Conservation (phyloP, 2,888 invertebrate species). For the Spilosoma lubricipeda region DNA sequence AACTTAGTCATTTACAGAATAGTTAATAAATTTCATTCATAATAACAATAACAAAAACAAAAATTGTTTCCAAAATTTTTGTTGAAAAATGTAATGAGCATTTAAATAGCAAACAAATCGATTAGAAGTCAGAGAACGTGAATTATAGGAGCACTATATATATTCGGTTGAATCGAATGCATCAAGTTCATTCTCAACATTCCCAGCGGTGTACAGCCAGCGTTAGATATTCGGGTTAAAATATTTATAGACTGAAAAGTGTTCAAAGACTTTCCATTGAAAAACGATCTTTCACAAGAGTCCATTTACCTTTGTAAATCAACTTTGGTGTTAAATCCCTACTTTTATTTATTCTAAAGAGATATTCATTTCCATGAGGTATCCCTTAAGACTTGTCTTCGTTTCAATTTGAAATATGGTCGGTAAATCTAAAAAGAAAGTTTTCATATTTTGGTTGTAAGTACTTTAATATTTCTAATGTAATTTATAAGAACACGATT, state of each 20-base stretch:
- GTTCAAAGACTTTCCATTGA: background rate
- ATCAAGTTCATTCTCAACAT: slow-evolving; percentile 33
- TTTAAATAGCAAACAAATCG: slow-evolving; percentile 10
- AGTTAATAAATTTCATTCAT: too few relatives aligned
- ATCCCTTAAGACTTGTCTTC: background rate
- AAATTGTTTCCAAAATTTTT: background rate
- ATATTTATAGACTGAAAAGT: background rate
- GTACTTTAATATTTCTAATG: background rate
- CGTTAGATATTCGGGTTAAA: slow-evolving; percentile 7
- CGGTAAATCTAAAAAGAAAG: background rate
- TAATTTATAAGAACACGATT: background rate
- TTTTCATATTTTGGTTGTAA: background rate
- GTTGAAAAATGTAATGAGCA: background rate
- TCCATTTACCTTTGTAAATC: background rate
- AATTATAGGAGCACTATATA: slow-evolving; percentile 21
- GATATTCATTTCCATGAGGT: background rate
- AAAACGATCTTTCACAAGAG: background rate
- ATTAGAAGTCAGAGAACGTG: slow-evolving; percentile 11
- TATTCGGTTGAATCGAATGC: slow-evolving; percentile 23
- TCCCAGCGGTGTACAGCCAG: slow-evolving; percentile 22
- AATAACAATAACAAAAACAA: too few relatives aligned
- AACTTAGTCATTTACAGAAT: background rate
- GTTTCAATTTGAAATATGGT: background rate
- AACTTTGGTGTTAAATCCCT: background rate
- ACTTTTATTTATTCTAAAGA: background rate